phyloP scores from a whole-genome alignment of 2,888 invertebrate genomes.

The Nymphalis c-album region DNA sequence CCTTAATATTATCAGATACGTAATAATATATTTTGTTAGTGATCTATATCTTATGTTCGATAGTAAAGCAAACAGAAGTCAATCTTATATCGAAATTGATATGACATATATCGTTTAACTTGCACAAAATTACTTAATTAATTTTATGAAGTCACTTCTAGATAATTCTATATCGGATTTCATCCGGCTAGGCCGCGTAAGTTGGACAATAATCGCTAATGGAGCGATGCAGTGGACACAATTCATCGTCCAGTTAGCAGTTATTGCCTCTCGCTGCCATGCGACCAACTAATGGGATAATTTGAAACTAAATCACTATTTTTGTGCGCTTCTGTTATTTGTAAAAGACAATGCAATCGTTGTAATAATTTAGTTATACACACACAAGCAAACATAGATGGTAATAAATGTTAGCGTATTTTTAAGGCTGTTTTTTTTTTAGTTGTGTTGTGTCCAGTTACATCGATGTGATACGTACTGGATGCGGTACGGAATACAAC shows the following conservation, averaged over 20 bases:
- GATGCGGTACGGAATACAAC: conserved; percentile 46
- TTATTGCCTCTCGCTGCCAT: conserved; percentile 39
- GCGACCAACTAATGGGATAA: conserved; percentile 47
- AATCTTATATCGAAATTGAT: no score
- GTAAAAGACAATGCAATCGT: neutral
- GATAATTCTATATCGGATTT: conserved; percentile 35
- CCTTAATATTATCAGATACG: no score
- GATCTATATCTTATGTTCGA: no score
- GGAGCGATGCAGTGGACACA: conserved; percentile 78
- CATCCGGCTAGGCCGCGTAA: conserved; percentile 64
- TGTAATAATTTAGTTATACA: neutral
- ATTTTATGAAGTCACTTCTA: conserved; percentile 46
- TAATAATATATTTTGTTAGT: no score
- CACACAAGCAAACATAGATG: neutral
- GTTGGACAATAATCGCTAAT: conserved; percentile 80
- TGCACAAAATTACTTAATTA: neutral
- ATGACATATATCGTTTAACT: no score
- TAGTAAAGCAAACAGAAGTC: no score
- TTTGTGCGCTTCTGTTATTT: conserved; percentile 20
- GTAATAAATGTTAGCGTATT: no score
- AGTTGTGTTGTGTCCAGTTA: conserved; percentile 61
- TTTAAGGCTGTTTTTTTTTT: no score
- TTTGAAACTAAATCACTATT: conserved; percentile 44
- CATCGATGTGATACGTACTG: conserved; percentile 46
- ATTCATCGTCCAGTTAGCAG: conserved; percentile 55